These are phyloP conservation scores for Entelurus aequoreus DNA, from an alignment of 2,113 vertebrate species.

Conservation along the genomic window DNA sequence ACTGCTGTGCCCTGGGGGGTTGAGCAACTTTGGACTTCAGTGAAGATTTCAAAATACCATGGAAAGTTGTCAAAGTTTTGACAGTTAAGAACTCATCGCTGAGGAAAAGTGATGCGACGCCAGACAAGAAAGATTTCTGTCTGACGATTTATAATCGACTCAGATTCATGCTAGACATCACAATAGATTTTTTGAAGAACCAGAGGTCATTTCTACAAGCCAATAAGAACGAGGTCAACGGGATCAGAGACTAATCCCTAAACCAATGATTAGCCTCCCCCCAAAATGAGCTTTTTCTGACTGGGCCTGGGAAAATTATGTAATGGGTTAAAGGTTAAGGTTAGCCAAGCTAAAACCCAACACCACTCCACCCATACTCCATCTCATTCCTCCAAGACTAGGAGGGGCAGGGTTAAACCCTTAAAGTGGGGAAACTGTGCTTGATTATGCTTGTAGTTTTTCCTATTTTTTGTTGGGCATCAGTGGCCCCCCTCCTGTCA, in stretches of 20 bases:
- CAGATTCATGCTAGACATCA: slow-evolving; percentile 27
- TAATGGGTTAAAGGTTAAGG: background rate
- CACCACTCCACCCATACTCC: background rate
- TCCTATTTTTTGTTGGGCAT: slow-evolving; percentile 57
- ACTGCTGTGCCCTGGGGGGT: slow-evolving; percentile 20
- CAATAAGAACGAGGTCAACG: slow-evolving; percentile 38
- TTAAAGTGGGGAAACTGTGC: slow-evolving; percentile 53
- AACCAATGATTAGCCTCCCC: slow-evolving; percentile 19
- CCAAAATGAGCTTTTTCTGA: slow-evolving; percentile 30
- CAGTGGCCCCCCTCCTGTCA: slow-evolving; percentile 49
- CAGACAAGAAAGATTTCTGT: slow-evolving; percentile 1
- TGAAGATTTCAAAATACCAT: background rate
- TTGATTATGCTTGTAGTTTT: slow-evolving; percentile 56
- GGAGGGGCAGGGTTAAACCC: slow-evolving; percentile 37
- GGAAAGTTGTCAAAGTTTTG: background rate
- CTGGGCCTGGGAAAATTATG: slow-evolving; percentile 14
- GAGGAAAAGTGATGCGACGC: background rate
- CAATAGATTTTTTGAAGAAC: slow-evolving; percentile 23
- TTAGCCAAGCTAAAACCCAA: slow-evolving; percentile 16
- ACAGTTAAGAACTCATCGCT: background rate
- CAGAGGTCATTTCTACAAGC: slow-evolving; percentile 42
- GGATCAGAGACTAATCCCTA: slow-evolving; percentile 39
- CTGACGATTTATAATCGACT: background rate
- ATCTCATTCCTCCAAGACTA: slow-evolving; percentile 23
- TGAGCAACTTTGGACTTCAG: slow-evolving; percentile 1